Base-by-base conservation (phyloP, 1,140 invertebrate species). In the Euglossa dilemma region DNA sequence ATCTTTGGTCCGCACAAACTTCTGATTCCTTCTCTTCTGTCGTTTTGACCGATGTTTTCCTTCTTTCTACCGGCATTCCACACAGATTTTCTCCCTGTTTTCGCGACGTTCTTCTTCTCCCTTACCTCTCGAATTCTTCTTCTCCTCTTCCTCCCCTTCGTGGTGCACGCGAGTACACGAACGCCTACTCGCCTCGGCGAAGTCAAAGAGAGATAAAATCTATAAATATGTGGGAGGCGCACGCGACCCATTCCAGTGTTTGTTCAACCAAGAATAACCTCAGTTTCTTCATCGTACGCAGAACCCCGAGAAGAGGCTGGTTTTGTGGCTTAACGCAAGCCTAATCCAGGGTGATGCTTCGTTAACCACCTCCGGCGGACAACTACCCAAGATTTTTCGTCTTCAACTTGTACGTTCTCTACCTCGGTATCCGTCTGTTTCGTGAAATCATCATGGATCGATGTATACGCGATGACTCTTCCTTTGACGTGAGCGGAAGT, bases 221-320 rank as follows among this genome's bases (percentile, higher is more conserved):
- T 94, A 94, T 94, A 94, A 94, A 94, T 94, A 94, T 94, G 92
- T 93, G 92, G 93, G 92, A 92, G 93, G 93, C 92, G 91, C 93
- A 92, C 93, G 93, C 93, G 93, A 94, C 93, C 92, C 92, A 93
- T 94, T 93, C 92, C 93, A 92, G 91, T 94, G 94, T 94, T 94
- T 94, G 93, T 94, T 94, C 93, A 94, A 94, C 94, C 93, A 93
- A 93, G 93, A 94, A 94, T 94, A 94, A 94, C 93, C 92, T 92
- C 91, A 89, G 92, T 93, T 94, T 94, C 93, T 93, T 94, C 93
- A 93, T 92, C 92, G 91, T 85, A 57, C 83, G 87, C 87, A 85
- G 88, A 91, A 87, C 87, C 88, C 89, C 87, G 87, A 69, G 79
- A 93, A 92, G 90, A 93, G 90, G 89, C 88, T 93, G 91, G 90